A percentile compares a stretch with the other conserved stretches of the same genome.
Evolutionary conservation across 35 echinoderm and acorn worm genomes (phyloP).

Genomic region (Holothuria glaberrima): DNA sequence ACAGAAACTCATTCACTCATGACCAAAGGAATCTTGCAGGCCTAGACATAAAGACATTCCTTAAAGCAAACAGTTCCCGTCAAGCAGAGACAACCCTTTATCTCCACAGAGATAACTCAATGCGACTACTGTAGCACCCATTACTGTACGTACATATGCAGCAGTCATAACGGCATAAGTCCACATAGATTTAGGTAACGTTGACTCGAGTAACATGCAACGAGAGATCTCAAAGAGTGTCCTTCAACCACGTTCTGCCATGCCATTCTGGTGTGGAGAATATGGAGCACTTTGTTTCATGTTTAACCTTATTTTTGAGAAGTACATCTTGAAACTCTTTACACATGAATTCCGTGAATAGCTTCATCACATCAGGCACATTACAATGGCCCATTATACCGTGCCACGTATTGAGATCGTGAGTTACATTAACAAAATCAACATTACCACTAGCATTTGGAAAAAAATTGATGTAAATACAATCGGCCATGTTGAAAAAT

Average conservation of each 20-base stretch:
- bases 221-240: constrained; percentile 54
- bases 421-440: constrained; percentile 2
- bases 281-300: constrained; percentile 46
- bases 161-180: constrained; percentile 30
- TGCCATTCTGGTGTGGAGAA: constrained; percentile 63
- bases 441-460: not conserved
- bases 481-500: not conserved
- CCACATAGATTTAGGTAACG: constrained; percentile 36
- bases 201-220: constrained; percentile 49
- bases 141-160: constrained; percentile 30
- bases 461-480: constrained; percentile 1
- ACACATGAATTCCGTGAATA: constrained; percentile 17
- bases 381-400: constrained; percentile 44
- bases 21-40: too few relatives aligned
- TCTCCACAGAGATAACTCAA: not conserved
- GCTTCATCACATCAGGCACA: not conserved
- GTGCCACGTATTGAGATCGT: not conserved
- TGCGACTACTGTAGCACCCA: constrained; percentile 21
- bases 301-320: constrained; percentile 26
- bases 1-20: too few relatives aligned
- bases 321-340: not conserved
- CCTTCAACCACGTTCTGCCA: constrained; percentile 21
- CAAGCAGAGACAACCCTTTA: too few relatives aligned
- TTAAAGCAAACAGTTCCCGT: too few relatives aligned
- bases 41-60: too few relatives aligned